These are phyloP conservation scores for Laticauda laticaudata DNA, from an alignment of 2,113 vertebrate genomes.

Conservation along the genomic window DNA sequence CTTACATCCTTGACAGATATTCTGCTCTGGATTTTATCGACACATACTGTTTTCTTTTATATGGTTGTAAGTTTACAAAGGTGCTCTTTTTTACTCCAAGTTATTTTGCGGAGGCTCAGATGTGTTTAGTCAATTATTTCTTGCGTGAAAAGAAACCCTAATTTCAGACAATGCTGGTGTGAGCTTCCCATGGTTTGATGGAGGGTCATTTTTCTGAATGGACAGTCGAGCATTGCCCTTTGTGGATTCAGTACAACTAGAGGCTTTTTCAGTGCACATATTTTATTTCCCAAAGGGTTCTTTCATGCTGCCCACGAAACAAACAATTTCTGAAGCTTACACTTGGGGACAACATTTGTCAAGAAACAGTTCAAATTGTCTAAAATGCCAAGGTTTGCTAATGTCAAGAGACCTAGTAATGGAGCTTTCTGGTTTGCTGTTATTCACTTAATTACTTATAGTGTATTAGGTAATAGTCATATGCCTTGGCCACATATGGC, in stretches of 20 bases:
- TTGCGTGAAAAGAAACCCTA: neutral
- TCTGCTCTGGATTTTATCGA: neutral
- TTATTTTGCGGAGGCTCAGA: neutral
- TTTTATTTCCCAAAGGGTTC: neutral
- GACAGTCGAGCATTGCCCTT: neutral
- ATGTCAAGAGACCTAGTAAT: neutral
- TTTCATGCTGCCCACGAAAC: neutral
- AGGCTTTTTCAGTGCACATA: neutral
- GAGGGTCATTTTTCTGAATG: neutral
- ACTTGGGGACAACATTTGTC: neutral
- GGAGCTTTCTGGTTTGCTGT: neutral
- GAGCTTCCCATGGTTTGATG: neutral
- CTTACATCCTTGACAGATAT: neutral
- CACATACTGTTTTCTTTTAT: neutral
- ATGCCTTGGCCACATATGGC: neutral
- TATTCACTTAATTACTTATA: neutral
- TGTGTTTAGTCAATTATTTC: neutral
- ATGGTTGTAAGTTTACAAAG: neutral
- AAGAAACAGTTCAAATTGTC: neutral
- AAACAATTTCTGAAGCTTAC: neutral
- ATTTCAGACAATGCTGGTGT: neutral
- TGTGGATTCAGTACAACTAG: neutral
- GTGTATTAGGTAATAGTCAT: neutral
- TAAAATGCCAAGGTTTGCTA: neutral
- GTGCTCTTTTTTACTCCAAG: neutral